Percentiles rank a stretch among this genome's conserved stretches.
phyloP scores from a whole-genome alignment of 92 coral and sea anemone genomes.

The Pocillopora meandrina region DNA sequence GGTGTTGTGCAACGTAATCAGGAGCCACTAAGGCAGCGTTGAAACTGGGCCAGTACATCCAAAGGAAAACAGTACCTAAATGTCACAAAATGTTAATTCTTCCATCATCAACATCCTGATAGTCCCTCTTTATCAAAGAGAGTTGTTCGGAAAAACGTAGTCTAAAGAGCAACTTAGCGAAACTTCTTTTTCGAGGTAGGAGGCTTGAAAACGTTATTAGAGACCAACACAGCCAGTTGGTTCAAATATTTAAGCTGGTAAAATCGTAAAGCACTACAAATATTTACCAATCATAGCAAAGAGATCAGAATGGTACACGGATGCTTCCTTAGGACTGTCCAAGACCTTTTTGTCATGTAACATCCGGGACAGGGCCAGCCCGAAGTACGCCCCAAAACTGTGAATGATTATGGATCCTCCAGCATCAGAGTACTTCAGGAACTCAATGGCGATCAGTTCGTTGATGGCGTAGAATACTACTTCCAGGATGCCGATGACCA shows the following conservation, averaged over 20 bases:
- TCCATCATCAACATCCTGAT: not conserved
- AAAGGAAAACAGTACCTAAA: conserved; percentile 86
- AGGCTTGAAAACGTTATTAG: too few relatives aligned
- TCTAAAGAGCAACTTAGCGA: too few relatives aligned
- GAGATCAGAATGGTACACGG: conserved; percentile 67
- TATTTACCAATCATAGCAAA: conserved; percentile 76
- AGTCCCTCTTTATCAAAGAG: too few relatives aligned
- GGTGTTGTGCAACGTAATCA: conserved; percentile 90
- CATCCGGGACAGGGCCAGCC: conserved; percentile 62
- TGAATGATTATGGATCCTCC: conserved; percentile 77
- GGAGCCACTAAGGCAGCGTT: conserved; percentile 88
- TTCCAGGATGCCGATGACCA: conserved; percentile 67
- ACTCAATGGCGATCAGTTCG: conserved; percentile 60
- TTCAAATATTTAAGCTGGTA: not conserved
- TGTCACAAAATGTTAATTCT: not conserved
- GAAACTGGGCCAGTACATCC: conserved; percentile 99
- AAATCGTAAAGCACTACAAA: not conserved
- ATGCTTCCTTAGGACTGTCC: conserved; percentile 58
- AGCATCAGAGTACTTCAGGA: conserved; percentile 65
- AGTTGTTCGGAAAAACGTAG: too few relatives aligned
- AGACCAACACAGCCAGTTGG: too few relatives aligned
- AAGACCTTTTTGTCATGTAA: conserved; percentile 31
- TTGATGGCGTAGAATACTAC: conserved; percentile 61
- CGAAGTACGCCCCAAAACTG: conserved; percentile 74
- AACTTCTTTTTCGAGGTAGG: too few relatives aligned